Conservation (phyloP, 2,113 vertebrate species). For the Zingel zingel region DNA sequence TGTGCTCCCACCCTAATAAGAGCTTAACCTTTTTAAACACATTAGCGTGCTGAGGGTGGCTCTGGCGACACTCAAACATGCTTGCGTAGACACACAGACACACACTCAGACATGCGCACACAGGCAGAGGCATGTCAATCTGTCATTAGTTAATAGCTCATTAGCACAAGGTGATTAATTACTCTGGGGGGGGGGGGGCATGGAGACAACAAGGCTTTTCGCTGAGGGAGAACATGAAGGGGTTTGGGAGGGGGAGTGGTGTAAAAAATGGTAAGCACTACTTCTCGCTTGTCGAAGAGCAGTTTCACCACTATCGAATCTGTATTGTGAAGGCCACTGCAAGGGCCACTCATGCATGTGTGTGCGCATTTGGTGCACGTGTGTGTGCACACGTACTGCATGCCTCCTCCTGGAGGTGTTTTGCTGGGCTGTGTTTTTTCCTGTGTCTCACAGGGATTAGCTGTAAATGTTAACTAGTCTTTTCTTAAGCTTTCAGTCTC, state of each 20-base stretch:
- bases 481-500: slow-evolving; percentile 84
- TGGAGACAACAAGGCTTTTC: slow-evolving; percentile 47
- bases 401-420: slow-evolving; percentile 72
- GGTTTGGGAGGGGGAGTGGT: slow-evolving; percentile 17
- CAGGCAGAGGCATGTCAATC: slow-evolving; percentile 79
- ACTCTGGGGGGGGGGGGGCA: slow-evolving; percentile 68
- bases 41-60: slow-evolving; percentile 73
- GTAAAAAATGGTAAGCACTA: slow-evolving; percentile 37
- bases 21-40: slow-evolving; percentile 84
- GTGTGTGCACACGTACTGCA: neutral
- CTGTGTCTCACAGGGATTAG: slow-evolving; percentile 74
- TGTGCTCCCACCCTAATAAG: slow-evolving; percentile 72
- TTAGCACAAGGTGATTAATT: slow-evolving; percentile 88
- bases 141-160: slow-evolving; percentile 88
- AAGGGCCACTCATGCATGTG: slow-evolving; percentile 25
- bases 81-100: slow-evolving; percentile 45
- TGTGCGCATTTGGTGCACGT: neutral
- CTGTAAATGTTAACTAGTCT: slow-evolving; percentile 85
- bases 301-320: slow-evolving; percentile 64
- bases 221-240: slow-evolving; percentile 23
- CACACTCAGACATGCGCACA: slow-evolving; percentile 65
- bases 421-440: slow-evolving; percentile 72
- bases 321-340: slow-evolving; percentile 23
- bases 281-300: slow-evolving; percentile 39
- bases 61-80: slow-evolving; percentile 62